Evolutionary conservation across 2,888 invertebrate species (phyloP), one percentile per base, ranked within the genome.

Genomic region (Microctonus hyperodae): DNA sequence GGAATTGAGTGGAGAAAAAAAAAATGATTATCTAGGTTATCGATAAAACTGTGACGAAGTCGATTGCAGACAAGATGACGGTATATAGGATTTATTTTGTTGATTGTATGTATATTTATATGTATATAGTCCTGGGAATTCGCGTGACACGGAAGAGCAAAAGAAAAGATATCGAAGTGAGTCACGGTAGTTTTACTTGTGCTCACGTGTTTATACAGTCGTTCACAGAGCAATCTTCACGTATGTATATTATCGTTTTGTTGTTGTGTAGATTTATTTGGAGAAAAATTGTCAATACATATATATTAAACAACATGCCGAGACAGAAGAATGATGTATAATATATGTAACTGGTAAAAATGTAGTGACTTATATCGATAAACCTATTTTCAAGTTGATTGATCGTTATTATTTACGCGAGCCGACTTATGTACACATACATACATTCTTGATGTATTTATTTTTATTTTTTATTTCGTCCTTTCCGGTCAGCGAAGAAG

Each of bases 261-360:
- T 16, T 10, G 16, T 28, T 25, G 28, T 55, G 55, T 16, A 1
- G 16, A 13, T 20, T 3, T 28, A n/a, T 16, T 28, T 55, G 9
- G 31, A 55, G 22, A 40, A 59, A 59, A 28, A 37, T 40, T 59
- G 37, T 13, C 44, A 25, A 23, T 13, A 44, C 44, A 33, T 56
- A 31, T 55, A 11, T 51, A 78, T 79, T 79, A 78, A 76, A 72
- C 51, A 71, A 69, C 77, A 79, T 78, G 72, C 73, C 76, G 72
- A 70, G 75, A 25, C 53, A 25, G 11, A 35, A 35, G 22, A 57
- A 57, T n/a, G 37, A n/a, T n/a, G n/a, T n/a, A n/a, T n/a, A n/a
- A 35, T 37, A 31, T 37, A 35, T 37, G 31, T n/a, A 57, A 57
- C 57, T 22, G 35, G 37, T 37, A 4, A 9, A 37, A 58, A 23